These are phyloP conservation scores for Eospalax fontanierii DNA, from an alignment of 2,797 vertebrate genomes.

Conservation along the genomic window DNA sequence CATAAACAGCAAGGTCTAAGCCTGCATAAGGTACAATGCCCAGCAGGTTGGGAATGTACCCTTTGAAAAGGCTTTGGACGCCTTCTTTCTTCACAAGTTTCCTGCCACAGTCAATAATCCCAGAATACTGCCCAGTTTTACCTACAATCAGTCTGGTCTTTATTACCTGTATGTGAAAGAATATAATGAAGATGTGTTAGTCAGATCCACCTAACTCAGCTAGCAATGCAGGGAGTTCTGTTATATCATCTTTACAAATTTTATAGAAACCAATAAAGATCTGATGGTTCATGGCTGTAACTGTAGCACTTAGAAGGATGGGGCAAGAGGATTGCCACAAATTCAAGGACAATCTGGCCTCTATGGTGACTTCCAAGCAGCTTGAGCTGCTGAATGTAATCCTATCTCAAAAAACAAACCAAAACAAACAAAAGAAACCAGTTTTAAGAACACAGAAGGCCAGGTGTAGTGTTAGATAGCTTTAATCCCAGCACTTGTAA, in stretches of 20 bases:
- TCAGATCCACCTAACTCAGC: constrained; percentile 25
- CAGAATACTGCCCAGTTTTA: constrained; percentile 95
- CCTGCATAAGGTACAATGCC: constrained; percentile 96
- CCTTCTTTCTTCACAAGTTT: constrained; percentile 94
- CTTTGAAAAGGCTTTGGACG: constrained; percentile 94
- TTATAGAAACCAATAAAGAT: constrained; percentile 2
- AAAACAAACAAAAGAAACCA: neutral
- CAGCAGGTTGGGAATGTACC: constrained; percentile 95
- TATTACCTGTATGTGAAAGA: constrained; percentile 91
- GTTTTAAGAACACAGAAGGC: neutral
- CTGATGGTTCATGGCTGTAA: neutral
- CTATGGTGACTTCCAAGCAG: neutral
- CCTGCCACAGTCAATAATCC: constrained; percentile 95
- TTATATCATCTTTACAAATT: neutral
- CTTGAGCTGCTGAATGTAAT: neutral
- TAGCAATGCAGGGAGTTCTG: neutral
- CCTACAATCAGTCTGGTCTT: constrained; percentile 96
- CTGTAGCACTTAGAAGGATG: neutral
- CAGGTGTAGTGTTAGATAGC: too few relatives aligned
- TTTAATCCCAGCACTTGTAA: too few relatives aligned
- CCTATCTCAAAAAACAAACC: neutral
- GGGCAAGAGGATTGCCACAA: too few relatives aligned
- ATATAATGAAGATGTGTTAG: constrained; percentile 1
- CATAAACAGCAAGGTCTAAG: constrained; percentile 95
- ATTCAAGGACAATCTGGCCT: neutral